phyloP scores from a whole-genome alignment of 2,113 vertebrate genomes.

The Microtus ochrogaster region DNA sequence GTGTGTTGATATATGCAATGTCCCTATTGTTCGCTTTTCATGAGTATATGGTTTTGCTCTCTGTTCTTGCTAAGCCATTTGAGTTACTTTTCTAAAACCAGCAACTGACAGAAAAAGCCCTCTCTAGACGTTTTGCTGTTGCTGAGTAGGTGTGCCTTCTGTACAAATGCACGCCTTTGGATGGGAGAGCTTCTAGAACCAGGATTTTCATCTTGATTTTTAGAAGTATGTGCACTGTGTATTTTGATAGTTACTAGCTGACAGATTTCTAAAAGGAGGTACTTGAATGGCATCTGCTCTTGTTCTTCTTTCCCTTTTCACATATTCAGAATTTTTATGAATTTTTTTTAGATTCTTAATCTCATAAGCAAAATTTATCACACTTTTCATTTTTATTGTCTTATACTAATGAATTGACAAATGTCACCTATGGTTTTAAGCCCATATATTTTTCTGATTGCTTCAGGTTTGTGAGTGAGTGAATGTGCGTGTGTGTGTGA shows the following conservation, averaged over 20 bases:
- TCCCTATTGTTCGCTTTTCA: not conserved
- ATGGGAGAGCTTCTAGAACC: not conserved
- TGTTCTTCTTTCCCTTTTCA: not conserved
- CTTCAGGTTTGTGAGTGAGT: not conserved
- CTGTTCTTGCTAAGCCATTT: not conserved
- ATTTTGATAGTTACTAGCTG: not conserved
- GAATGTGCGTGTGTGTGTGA: no score
- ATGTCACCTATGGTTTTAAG: not conserved
- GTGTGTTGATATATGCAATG: not conserved
- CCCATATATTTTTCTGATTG: not conserved
- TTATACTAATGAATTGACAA: slow-evolving; percentile 8
- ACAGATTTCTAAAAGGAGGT: slow-evolving; percentile 24
- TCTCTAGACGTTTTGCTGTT: not conserved
- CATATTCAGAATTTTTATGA: slow-evolving; percentile 43
- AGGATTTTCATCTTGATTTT: not conserved
- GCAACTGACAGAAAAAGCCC: not conserved
- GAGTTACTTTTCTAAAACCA: not conserved
- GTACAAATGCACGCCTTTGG: slow-evolving; percentile 10
- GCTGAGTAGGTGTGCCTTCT: not conserved
- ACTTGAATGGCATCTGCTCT: not conserved
- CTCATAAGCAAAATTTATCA: not conserved
- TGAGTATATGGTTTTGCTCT: not conserved
- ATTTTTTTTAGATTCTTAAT: slow-evolving; percentile 6
- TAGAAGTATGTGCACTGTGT: not conserved
- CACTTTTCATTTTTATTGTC: slow-evolving; percentile 45